These are phyloP conservation scores for Leiothrix lutea DNA, from an alignment of 2,113 vertebrate species.

Conservation along the genomic window DNA sequence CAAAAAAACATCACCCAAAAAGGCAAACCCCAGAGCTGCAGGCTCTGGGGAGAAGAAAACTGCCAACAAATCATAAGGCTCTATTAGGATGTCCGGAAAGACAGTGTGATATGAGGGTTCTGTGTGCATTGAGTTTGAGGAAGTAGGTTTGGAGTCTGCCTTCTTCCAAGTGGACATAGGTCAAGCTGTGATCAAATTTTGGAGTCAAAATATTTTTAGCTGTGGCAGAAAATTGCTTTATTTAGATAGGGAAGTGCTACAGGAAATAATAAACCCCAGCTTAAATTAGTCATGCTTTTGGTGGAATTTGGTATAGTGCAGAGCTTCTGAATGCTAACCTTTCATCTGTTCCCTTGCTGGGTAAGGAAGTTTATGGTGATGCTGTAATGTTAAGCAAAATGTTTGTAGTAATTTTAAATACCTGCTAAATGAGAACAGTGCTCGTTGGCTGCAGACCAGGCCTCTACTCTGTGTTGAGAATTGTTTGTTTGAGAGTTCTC, in stretches of 20 bases:
- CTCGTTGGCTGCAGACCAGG: not conserved
- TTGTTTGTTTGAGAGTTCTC: not conserved
- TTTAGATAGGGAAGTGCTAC: not conserved
- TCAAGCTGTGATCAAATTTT: not conserved
- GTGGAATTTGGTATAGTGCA: not conserved
- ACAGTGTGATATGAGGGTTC: not conserved
- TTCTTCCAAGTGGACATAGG: not conserved
- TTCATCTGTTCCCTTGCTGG: not conserved
- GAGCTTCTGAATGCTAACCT: not conserved
- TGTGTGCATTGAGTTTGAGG: not conserved
- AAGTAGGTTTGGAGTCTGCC: not conserved
- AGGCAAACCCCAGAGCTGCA: not conserved
- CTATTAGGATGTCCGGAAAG: not conserved
- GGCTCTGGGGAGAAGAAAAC: not conserved
- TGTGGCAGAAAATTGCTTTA: not conserved
- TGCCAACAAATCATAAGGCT: not conserved
- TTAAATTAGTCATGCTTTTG: not conserved
- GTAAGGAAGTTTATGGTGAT: not conserved
- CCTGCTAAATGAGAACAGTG: not conserved
- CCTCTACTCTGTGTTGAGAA: not conserved
- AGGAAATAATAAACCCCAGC: not conserved
- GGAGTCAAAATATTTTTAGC: not conserved
- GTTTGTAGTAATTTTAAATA: not conserved
- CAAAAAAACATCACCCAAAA: not conserved
- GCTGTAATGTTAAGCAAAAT: not conserved